Conservation (phyloP, 2,888 invertebrate genomes). For the Clunio marinus region DNA sequence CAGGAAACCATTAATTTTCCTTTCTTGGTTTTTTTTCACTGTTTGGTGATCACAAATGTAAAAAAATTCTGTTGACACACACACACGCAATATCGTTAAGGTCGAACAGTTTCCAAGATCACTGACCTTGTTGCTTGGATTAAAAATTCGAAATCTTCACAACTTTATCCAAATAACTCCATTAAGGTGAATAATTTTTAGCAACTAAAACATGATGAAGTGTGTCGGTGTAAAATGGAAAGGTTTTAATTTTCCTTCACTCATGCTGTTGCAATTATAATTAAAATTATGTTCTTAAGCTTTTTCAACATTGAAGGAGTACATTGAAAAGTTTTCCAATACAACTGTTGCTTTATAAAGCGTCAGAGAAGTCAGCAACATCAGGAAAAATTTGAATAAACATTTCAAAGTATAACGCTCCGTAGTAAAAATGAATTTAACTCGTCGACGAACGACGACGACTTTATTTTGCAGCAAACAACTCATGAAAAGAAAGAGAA, state of each 20-base stretch:
- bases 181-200: no score
- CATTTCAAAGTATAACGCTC: slow-evolving; percentile 18
- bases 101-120: slow-evolving; percentile 6
- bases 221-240: no score
- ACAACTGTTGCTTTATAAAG: slow-evolving; percentile 36
- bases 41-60: slow-evolving; percentile 11
- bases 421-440: no score
- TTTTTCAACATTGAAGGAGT: background rate
- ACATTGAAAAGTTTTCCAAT: background rate
- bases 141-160: no score
- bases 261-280: background rate
- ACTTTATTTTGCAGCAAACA: no score
- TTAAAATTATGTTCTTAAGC: slow-evolving; percentile 3
- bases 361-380: no score
- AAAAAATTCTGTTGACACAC: background rate
- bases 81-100: background rate
- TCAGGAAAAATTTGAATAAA: slow-evolving; percentile 27
- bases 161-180: no score
- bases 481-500: background rate
- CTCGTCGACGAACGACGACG: no score
- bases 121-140: no score
- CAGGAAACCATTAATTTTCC: slow-evolving; percentile 33
- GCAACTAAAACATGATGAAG: no score
- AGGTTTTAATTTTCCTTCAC: slow-evolving; percentile 8
- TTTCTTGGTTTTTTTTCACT: background rate